Base-by-base conservation (phyloP, 2,888 invertebrate genomes). In the Ypsolopha scabrella region DNA sequence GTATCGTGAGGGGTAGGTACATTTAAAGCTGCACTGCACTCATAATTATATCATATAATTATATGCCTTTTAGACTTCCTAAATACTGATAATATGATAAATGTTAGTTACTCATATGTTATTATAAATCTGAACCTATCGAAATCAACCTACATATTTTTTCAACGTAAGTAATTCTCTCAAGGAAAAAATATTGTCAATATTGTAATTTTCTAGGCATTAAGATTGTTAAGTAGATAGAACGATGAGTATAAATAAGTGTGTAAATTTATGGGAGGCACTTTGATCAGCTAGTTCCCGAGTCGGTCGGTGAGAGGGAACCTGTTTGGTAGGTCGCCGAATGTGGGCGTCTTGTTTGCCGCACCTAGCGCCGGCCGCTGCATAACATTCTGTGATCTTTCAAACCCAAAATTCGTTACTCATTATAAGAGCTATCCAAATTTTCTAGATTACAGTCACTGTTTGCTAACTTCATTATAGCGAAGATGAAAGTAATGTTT, bases 251-350 rank as follows among this genome's bases (percentile, higher is more conserved):
- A 8, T 38, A 38, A n/a, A 38, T 38, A 38, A 10, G n/a, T n/a
- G n/a, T 38, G 14, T 13, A 11, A 8, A 41, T 6, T 41, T 13
- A 43, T 43, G 13, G 6, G 43, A 14, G 13, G 43, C 43, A 43
- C 24, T 24, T 14, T 43, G 24, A 43, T 43, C 52, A 53, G 51
- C 54, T 55, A 51, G 51, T 58, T 62, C 63, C 65, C 63, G 62
- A 60, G 64, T 64, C 41, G 9, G 36, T 61, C 61, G 68, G 82
- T 79, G 82, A 83, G 81, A 74, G 82, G 83, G 67, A 83, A 83
- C 83, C 80, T 67, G 83, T 85, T 83, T 76, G 68, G 65, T 63
- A 58, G 62, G 62, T 59, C 60, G 60, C 59, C 56, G 65, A 57
- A 60, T 61, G 61, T 62, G 67, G 70, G 51, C 51, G 49, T 50